Percentiles rank a stretch among this genome's conserved stretches.
Conservation (phyloP, 2,888 invertebrate genomes). For the Pyrgus malvae region DNA sequence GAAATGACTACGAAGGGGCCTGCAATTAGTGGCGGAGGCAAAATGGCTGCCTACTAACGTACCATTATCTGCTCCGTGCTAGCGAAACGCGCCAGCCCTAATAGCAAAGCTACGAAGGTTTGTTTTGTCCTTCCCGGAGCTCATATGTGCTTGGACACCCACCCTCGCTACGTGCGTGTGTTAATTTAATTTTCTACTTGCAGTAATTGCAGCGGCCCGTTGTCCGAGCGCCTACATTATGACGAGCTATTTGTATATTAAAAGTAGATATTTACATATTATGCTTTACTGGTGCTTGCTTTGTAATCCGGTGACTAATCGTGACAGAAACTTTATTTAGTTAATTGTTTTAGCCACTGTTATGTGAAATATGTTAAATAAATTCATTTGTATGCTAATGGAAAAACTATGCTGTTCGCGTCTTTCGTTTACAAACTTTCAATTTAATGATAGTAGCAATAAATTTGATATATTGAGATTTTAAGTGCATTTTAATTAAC, state of each 20-base stretch:
- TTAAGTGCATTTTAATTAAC: not conserved
- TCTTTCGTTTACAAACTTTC: not conserved
- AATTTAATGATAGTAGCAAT: not conserved
- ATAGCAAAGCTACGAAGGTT: slow-evolving; percentile 31
- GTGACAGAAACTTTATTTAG: slow-evolving; percentile 1
- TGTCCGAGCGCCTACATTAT: slow-evolving; percentile 20
- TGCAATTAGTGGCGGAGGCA: slow-evolving; percentile 73
- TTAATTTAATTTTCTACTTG: slow-evolving; percentile 80
- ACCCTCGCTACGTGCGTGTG: slow-evolving; percentile 64
- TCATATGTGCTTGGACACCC: slow-evolving; percentile 48
- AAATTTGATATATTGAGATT: not conserved
- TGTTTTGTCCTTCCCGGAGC: slow-evolving; percentile 36
- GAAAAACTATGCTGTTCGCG: not conserved
- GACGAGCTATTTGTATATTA: slow-evolving; percentile 59
- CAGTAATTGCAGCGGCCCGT: slow-evolving; percentile 63
- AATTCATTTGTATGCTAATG: slow-evolving; percentile 3
- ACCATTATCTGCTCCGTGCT: slow-evolving; percentile 26
- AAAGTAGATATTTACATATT: slow-evolving; percentile 45
- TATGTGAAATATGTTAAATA: slow-evolving; percentile 4
- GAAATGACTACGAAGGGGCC: slow-evolving; percentile 66
- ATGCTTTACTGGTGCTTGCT: slow-evolving; percentile 6
- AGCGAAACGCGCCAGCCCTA: slow-evolving; percentile 28
- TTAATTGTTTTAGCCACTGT: slow-evolving; percentile 3
- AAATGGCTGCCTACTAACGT: slow-evolving; percentile 72
- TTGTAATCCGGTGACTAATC: slow-evolving; percentile 3